Percentiles rank a stretch among this genome's conserved stretches.
Conservation (phyloP, 1,140 invertebrate species). For the Aphis gossypii region DNA sequence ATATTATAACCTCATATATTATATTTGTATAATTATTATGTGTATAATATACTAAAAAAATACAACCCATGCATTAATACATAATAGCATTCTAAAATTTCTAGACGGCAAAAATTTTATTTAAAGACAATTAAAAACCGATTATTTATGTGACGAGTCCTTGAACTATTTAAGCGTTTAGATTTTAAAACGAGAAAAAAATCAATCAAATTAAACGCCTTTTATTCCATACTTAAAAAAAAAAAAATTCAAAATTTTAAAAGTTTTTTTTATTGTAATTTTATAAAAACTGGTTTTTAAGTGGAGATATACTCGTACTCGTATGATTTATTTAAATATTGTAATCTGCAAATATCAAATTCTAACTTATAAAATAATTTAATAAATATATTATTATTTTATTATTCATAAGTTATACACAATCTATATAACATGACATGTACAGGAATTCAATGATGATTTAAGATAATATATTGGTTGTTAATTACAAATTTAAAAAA, state of each 20-base stretch:
- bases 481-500: neutral
- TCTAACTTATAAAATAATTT: neutral
- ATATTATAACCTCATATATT: neutral
- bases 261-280: neutral
- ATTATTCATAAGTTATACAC: neutral
- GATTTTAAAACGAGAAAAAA: neutral
- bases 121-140: neutral
- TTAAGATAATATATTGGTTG: neutral
- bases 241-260: neutral
- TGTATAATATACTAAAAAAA: neutral
- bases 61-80: neutral
- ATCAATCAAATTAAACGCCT: neutral
- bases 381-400: neutral
- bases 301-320: neutral
- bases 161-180: neutral
- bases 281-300: neutral
- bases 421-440: neutral
- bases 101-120: neutral
- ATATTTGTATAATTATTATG: neutral
- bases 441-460: neutral
- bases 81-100: neutral
- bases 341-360: neutral
- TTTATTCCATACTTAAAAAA: neutral
- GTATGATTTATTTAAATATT: neutral
- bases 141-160: neutral